These are phyloP conservation scores for Phanerotoma sp. DNA, from an alignment of 2,888 invertebrate species.

Conservation along the genomic window DNA sequence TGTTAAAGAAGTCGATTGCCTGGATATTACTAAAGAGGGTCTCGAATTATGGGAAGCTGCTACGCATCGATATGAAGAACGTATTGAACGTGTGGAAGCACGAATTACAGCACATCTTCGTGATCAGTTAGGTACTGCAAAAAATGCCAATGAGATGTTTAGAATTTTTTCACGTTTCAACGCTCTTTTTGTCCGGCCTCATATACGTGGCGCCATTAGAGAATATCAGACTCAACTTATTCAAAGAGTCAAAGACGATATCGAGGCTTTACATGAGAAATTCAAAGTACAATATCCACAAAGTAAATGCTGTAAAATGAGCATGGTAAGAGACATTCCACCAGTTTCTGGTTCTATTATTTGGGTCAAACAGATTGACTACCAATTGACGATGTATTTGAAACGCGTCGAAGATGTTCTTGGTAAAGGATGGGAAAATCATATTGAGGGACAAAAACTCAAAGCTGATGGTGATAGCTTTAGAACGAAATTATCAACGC, in stretches of 20 bases:
- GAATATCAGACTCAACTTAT: constrained; percentile 99
- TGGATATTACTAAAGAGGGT: constrained; percentile 96
- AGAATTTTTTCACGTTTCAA: constrained; percentile 98
- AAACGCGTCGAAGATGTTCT: constrained; percentile 97
- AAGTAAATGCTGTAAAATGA: constrained; percentile 91
- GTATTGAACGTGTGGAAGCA: constrained; percentile 97
- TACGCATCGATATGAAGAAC: constrained; percentile 93
- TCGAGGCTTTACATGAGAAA: constrained; percentile 95
- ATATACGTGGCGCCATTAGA: constrained; percentile 97
- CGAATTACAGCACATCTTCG: constrained; percentile 96
- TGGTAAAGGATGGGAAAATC: constrained; percentile 99
- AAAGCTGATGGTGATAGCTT: constrained; percentile 99
- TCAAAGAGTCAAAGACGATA: constrained; percentile 98
- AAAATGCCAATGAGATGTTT: constrained; percentile 99
- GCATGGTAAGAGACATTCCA: constrained; percentile 90
- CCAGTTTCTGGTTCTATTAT: constrained; percentile 98
- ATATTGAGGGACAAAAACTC: constrained; percentile 96
- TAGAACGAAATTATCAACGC: constrained; percentile 91
- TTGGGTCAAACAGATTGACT: constrained; percentile 98
- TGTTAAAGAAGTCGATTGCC: constrained; percentile 97
- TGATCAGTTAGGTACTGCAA: constrained; percentile 97
- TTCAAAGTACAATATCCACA: constrained; percentile 97
- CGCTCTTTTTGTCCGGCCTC: constrained; percentile 96
- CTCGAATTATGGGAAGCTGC: constrained; percentile 98
- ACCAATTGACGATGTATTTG: constrained; percentile 94